Evolutionary conservation across 2,888 invertebrate genomes (phyloP), one percentile per base, ranked within the genome.

Genomic region (Xiphydria camelus): DNA sequence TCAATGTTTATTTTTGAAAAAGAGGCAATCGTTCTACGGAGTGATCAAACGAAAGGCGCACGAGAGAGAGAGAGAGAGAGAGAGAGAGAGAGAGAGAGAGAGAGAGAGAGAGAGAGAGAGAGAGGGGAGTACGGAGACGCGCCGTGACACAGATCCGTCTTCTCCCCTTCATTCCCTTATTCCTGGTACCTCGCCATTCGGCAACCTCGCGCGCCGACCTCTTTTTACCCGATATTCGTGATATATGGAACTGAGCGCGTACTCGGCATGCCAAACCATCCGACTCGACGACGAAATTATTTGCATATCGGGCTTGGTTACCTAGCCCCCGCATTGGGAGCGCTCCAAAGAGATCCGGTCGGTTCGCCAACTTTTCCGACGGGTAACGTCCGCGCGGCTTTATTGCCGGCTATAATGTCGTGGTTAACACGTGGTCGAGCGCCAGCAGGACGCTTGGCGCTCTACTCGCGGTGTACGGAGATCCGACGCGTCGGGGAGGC

Each of bases 291-390:
- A 51, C 47, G n/a, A n/a, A n/a, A 51, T 51, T 52, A 57, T 59
- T 61, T 59, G 54, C 56, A 57, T 59, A 56, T 55, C 52, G 55
- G 53, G 53, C n/a, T n/a, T n/a, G n/a, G 49, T 51, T 53, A 47
- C 50, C 53, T 38, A 33, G 42, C 33, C 42, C 23, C 50, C 53
- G 54, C 57, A 56, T 59, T 57, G 55, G 50, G 45, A 39, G 46
- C 47, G 46, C 45, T 48, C 46, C 46, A 46, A 51, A 39, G 45
- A 54, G 52, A 52, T 45, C 39, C 42, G 37, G 38, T 47, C 49
- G 45, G 46, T 49, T 45, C 41, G 41, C 44, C 49, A 49, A 49
- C 40, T 51, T 47, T 45, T 38, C 42, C 33, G 26, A n/a, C 47
- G 23, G 23, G 7, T 23, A 6, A n/a, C 6, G 6, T 7, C 6